phyloP scores from a whole-genome alignment of 1,140 invertebrate genomes.

The Papilio machaon region DNA sequence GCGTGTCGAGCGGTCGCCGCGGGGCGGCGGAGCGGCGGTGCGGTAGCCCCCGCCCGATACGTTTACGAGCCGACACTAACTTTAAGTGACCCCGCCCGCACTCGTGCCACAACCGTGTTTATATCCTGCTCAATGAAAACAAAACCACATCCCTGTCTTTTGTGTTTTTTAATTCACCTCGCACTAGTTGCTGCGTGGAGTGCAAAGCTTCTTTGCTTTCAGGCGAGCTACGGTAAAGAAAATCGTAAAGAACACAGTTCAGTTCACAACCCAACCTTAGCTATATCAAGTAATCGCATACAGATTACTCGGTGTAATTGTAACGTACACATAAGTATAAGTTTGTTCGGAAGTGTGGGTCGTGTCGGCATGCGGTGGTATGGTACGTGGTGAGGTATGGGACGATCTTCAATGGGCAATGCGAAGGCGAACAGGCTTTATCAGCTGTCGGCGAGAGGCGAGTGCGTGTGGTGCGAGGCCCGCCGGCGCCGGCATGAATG shows the following conservation, averaged over 20 bases:
- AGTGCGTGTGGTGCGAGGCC: slow-evolving; percentile 37
- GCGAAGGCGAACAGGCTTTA: slow-evolving; percentile 56
- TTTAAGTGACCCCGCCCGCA: slow-evolving; percentile 76
- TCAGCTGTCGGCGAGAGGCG: slow-evolving; percentile 60
- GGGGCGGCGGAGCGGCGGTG: slow-evolving; percentile 61
- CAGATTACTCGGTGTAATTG: neutral
- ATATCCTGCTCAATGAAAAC: slow-evolving; percentile 75
- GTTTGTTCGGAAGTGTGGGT: neutral
- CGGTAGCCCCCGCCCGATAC: slow-evolving; percentile 76
- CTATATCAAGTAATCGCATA: neutral
- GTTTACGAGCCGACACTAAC: slow-evolving; percentile 80
- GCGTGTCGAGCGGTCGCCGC: slow-evolving; percentile 79
- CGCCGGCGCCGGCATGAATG: slow-evolving; percentile 58
- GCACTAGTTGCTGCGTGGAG: slow-evolving; percentile 23
- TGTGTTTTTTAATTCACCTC: slow-evolving; percentile 41
- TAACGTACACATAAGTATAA: neutral
- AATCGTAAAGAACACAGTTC: neutral
- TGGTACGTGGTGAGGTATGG: slow-evolving; percentile 28
- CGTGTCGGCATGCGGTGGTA: neutral
- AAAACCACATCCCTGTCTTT: slow-evolving; percentile 62
- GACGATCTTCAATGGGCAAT: slow-evolving; percentile 50
- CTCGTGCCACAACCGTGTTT: slow-evolving; percentile 72
- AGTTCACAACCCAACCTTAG: no score
- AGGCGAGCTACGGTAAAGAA: neutral
- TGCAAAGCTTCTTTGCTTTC: neutral